Base-by-base conservation (phyloP, 2,113 vertebrate species). In the Psilopogon haemacephalus region DNA sequence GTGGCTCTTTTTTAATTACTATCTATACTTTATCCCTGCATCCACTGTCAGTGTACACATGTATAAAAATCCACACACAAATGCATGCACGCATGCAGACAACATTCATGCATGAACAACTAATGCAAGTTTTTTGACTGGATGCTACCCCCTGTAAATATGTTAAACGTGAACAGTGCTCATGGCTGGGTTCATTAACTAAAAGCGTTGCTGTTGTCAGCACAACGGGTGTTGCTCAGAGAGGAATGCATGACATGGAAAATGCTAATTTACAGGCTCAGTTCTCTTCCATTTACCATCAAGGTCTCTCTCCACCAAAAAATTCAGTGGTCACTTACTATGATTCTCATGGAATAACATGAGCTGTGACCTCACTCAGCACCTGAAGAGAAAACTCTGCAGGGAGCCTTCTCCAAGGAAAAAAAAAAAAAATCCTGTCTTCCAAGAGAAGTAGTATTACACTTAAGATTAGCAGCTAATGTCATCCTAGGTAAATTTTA, bases 71-170 rank as follows among this genome's bases (percentile, higher is more conserved):
- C 56, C 65, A 74, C 88, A 75, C 62, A 73, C 23, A 56, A 94
- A 68, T 6, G 33, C 14, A 81, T 11, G 92, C 65, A 78, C 42
- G 86, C 90, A 62, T 40, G 88, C 88, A 86, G 90, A 95, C 93
- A 84, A 40, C 30, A 88, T 65, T 89, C 84, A 86, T 77, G 77
- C 72, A 89, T 91, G 89, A 95, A 95, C 63, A 93, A 96, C 89
- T 92, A 95, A 96, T 94, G 90, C 82, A 68, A 63, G n/a, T 46
- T 90, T 86, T 86, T 86, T 92, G 93, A 95, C 88, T 96, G 94
- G 72, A 76, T 23, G 37, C 63, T 87, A 84, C n/a, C 50, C 24
- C 62, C 82, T 79, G 74, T 86, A 95, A 96, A 95, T 32, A 93
- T 69, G 80, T 44, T 81, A 90, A 88, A 85, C 2, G 71, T 86